These are phyloP conservation scores for Orchestes rusci DNA, from an alignment of 2,888 invertebrate genomes.

Conservation along the genomic window DNA sequence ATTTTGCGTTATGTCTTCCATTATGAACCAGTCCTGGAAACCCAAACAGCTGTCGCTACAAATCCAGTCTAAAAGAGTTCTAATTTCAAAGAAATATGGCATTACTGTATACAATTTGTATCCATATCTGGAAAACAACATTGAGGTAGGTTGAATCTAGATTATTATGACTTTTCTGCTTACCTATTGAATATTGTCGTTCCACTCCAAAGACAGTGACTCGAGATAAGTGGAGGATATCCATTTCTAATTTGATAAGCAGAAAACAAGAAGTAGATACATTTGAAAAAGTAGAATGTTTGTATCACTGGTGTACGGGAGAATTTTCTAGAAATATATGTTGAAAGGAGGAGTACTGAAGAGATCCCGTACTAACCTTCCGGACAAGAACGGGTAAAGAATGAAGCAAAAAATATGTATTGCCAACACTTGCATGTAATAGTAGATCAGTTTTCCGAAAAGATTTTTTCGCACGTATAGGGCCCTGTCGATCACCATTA, in stretches of 20 bases:
- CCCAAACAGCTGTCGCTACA: conserved; percentile 16
- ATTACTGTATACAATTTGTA: conserved; percentile 12
- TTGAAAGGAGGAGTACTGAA: too few relatives aligned
- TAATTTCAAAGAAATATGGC: conserved; percentile 20
- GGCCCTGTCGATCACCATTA: conserved; percentile 18
- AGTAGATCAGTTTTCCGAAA: conserved; percentile 17
- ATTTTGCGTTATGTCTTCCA: conserved; percentile 18
- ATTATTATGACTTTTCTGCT: background rate
- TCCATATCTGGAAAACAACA: conserved; percentile 10
- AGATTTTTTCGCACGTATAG: conserved; percentile 18
- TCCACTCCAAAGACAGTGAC: conserved; percentile 15
- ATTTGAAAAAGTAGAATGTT: conserved; percentile 19
- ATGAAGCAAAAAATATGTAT: conserved; percentile 18
- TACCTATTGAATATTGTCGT: conserved; percentile 11
- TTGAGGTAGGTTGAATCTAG: background rate
- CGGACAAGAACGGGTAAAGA: conserved; percentile 11
- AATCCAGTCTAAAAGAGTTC: conserved; percentile 20
- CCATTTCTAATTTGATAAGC: conserved; percentile 22
- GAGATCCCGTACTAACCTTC: conserved; percentile 16
- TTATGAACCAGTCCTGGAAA: conserved; percentile 19
- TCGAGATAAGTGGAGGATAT: conserved; percentile 17
- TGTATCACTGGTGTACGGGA: conserved; percentile 11
- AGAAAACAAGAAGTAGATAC: conserved; percentile 20
- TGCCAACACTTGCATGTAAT: conserved; percentile 14
- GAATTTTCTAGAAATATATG: conserved; percentile 16